Evolutionary conservation across 2,113 vertebrate genomes (phyloP).

Genomic region (Pseudorasbora parva): DNA sequence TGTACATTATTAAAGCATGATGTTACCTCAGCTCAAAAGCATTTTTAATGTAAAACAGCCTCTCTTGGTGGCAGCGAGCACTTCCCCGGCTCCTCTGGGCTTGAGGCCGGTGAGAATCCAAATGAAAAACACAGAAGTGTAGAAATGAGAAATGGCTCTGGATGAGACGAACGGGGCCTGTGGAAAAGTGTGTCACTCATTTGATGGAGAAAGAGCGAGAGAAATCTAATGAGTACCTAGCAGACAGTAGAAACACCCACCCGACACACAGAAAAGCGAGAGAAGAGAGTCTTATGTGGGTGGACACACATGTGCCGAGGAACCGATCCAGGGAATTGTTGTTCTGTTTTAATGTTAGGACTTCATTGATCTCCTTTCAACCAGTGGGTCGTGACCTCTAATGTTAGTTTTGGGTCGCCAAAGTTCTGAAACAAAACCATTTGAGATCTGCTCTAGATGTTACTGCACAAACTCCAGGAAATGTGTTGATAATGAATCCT

Average conservation of each 20-base stretch:
- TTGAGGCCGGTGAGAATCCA: slow-evolving; percentile 88
- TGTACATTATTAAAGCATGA: slow-evolving; percentile 98
- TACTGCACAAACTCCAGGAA: not conserved
- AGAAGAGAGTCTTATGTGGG: not conserved
- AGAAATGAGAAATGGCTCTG: slow-evolving; percentile 10
- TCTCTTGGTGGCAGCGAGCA: slow-evolving; percentile 84
- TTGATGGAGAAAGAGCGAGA: slow-evolving; percentile 18
- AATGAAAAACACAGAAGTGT: slow-evolving; percentile 77
- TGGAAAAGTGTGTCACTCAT: slow-evolving; percentile 33
- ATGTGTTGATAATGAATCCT: not conserved
- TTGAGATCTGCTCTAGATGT: not conserved
- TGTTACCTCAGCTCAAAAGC: slow-evolving; percentile 95
- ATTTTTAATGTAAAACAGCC: slow-evolving; percentile 97
- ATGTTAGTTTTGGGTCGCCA: not conserved
- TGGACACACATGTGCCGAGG: not conserved
- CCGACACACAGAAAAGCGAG: slow-evolving; percentile 1
- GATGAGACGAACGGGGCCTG: not conserved
- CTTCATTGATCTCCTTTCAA: not conserved
- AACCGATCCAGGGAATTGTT: not conserved
- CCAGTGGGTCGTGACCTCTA: not conserved
- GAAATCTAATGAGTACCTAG: not conserved
- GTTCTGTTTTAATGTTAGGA: not conserved
- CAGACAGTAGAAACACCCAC: slow-evolving; percentile 7
- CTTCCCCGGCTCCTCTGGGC: slow-evolving; percentile 89
- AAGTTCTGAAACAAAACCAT: not conserved